Base-by-base conservation (phyloP, 2,888 invertebrate genomes). In the Scaptomyza flava region DNA sequence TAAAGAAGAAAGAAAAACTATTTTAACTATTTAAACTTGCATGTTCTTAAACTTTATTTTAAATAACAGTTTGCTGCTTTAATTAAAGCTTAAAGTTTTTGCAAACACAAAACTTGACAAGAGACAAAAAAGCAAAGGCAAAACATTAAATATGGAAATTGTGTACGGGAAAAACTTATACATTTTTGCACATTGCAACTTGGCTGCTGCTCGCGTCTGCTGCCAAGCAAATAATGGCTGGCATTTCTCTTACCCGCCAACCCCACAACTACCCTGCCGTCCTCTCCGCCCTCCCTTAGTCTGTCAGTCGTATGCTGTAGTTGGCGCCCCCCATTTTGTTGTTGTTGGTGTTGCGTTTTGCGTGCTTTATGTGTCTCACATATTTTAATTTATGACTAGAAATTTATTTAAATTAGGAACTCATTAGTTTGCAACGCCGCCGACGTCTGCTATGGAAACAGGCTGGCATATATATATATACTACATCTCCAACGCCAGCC, bases 341-440 rank as follows among this genome's bases (percentile, higher is more conserved):
- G 50, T 48, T 54, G 38, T 38, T 61, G 56, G 7, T 33, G n/a
- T 27, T 54, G 47, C 51, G 54, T 56, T 53, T 53, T 51, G 64
- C 60, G 67, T 78, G 76, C 73, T 86, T 83, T 65, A 72, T 72
- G 70, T 72, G 79, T 81, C 74, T 79, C 81, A 72, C 79, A 73
- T 68, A 77, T 77, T 82, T 81, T 88, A 86, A 88, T 86, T 85
- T 88, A 85, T 85, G 85, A 84, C 77, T 73, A 65, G 79, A 87
- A 81, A 87, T 86, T 84, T 89, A 86, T 86, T 86, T 87, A 86
- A 86, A 86, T 86, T 86, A 86, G 85, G 81, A 89, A 86, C 89
- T 86, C 87, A 86, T 86, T 86, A 86, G 89, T 84, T 84, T 69
- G 73, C 85, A 76, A 56, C 72, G 63, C 60, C 59, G 73, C 43